Evolutionary conservation across 2,888 invertebrate genomes (phyloP).

Genomic region (Aelia acuminata): DNA sequence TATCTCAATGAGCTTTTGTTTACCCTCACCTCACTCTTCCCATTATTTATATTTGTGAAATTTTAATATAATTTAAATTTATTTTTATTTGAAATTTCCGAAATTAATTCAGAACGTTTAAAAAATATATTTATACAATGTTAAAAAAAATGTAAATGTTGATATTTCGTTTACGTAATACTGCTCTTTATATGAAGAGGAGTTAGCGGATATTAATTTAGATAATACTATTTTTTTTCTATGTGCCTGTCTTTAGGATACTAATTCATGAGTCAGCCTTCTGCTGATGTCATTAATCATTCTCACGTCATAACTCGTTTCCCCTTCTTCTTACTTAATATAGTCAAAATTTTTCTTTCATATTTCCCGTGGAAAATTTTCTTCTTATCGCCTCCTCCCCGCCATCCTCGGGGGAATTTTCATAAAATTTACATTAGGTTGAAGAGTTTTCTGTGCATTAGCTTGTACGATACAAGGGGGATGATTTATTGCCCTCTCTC

Average conservation of each 20-base stretch:
- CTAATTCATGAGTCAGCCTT: background rate
- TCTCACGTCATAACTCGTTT: background rate
- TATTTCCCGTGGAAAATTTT: slow-evolving; percentile 9
- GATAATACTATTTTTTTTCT: background rate
- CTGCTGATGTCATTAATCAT: slow-evolving; percentile 13
- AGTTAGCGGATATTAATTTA: slow-evolving; percentile 12
- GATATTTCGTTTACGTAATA: background rate
- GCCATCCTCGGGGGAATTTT: background rate
- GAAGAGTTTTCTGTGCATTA: slow-evolving; percentile 34
- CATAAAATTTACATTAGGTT: slow-evolving; percentile 41
- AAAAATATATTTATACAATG: no score
- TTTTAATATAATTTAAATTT: no score
- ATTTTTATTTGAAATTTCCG: no score
- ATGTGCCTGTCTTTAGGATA: background rate
- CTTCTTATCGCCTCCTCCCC: background rate
- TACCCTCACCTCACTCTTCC: no score
- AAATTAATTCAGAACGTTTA: no score
- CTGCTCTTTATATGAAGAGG: background rate
- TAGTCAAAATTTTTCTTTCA: slow-evolving; percentile 11
- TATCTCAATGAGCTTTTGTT: no score
- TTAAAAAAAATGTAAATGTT: no score
- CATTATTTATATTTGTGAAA: no score
- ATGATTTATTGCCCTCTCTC: background rate
- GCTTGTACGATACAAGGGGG: background rate
- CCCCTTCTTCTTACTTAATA: slow-evolving; percentile 27